Base-by-base conservation (phyloP, 2,797 vertebrate genomes). In the Tinamus major region DNA sequence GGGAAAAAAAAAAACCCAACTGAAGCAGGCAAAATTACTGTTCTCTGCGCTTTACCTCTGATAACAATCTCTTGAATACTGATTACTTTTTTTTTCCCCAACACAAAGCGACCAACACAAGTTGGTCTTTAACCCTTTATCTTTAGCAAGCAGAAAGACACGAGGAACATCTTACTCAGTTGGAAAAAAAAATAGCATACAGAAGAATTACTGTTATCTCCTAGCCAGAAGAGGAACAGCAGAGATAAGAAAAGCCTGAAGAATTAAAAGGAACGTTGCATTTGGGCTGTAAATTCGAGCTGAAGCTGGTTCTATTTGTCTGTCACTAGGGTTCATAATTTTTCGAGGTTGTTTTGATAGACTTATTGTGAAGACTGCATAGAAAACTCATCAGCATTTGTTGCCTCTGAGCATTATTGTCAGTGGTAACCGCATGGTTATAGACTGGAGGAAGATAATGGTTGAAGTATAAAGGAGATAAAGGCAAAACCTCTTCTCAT, bases 141-240 rank as follows among this genome's bases (percentile, higher is more conserved):
- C 99, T 99, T 98, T 98, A 98, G 98, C 98, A 98, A 98, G 98
- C 98, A 99, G 98, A 99, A 98, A 99, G 98, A 99, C 98, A 98
- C 95, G 98, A 97, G 98, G 98, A 98, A 98, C 98, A 98, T 98
- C 98, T 98, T 97, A 97, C 98, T 98, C 98, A 98, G 98, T 98
- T 98, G 97, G 98, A 97, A 96, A 97, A 97, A 97, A 98, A 98
- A 98, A 98, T 97, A 98, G 98, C 98, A 98, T 98, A 97, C 98
- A 98, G 98, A 98, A 99, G 98, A 99, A 99, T 99, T 99, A 99
- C 98, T 98, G 98, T 99, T 99, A 99, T 99, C 99, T 99, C 97
- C 96, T 97, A 98, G 98, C 98, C 99, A 99, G 99, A 98, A 99
- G 98, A 99, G 98, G 98, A 98, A 98, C 98, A 98, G 98, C 97